Evolutionary conservation across 2,113 vertebrate species (phyloP).

Genomic region (Lagopus leucura): DNA sequence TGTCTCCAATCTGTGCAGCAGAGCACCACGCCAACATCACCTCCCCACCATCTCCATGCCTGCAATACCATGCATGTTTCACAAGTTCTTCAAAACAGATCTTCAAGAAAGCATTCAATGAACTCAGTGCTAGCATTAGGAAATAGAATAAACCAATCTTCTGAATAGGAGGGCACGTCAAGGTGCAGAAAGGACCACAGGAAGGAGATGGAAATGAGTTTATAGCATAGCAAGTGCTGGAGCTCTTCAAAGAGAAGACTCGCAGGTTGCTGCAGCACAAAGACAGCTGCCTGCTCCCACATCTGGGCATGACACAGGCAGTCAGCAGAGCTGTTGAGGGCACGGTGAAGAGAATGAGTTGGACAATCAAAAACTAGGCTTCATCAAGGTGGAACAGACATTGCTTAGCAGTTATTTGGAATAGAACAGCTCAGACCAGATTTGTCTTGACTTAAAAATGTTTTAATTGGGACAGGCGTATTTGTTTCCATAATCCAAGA

Average conservation of each 20-base stretch:
- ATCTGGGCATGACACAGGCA: not conserved
- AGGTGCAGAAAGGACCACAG: not conserved
- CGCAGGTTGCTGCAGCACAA: not conserved
- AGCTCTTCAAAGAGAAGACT: not conserved
- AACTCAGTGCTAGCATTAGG: not conserved
- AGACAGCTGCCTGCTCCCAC: not conserved
- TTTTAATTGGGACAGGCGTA: not conserved
- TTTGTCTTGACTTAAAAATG: not conserved
- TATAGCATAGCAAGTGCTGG: not conserved
- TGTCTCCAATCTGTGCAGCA: not conserved
- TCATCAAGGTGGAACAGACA: not conserved
- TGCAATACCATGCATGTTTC: not conserved
- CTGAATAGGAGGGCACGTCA: not conserved
- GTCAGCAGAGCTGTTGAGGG: not conserved
- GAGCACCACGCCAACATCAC: not conserved
- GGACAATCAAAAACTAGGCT: not conserved
- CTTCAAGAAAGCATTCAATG: not conserved
- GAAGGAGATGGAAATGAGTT: not conserved
- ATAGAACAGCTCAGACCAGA: not conserved
- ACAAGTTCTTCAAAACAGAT: not conserved
- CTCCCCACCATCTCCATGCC: not conserved
- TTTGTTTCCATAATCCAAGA: not conserved
- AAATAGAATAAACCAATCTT: not conserved
- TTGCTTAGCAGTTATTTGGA: not conserved
- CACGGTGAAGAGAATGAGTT: not conserved